Conservation (phyloP, 2,888 invertebrate species). For the Eledona agricola region DNA sequence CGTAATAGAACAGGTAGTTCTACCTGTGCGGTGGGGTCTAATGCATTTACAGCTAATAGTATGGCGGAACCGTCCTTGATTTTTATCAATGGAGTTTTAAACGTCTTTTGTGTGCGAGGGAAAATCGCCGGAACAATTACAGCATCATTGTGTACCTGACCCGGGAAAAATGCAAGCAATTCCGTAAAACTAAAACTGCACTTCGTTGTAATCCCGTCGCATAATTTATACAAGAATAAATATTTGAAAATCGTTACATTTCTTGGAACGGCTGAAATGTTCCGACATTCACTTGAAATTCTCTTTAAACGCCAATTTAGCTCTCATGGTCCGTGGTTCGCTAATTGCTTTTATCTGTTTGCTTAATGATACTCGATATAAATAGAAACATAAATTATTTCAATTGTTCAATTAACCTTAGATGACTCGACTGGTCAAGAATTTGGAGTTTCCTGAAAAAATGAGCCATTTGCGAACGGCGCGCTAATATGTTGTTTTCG, state of each 20-base stretch:
- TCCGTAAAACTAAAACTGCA: no score
- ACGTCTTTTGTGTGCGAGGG: conserved; percentile 24
- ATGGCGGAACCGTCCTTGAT: conserved; percentile 29
- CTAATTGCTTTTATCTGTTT: conserved; percentile 10
- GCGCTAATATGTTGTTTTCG: no score
- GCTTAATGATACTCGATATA: conserved; percentile 1
- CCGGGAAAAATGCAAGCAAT: no score
- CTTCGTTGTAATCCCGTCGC: no score
- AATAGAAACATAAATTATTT: conserved; percentile 11
- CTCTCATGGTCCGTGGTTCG: background rate
- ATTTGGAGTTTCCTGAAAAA: no score
- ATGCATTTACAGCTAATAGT: conserved; percentile 34
- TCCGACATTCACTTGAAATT: conserved; percentile 1
- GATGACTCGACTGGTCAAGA: no score
- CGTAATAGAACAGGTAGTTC: conserved; percentile 33
- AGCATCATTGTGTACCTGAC: conserved; percentile 25
- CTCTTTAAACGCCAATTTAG: background rate
- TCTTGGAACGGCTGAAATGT: background rate
- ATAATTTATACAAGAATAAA: conserved; percentile 3
- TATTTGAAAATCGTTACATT: conserved; percentile 4
- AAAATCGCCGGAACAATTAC: conserved; percentile 29
- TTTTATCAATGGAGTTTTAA: conserved; percentile 34
- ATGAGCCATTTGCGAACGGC: no score
- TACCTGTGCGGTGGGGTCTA: conserved; percentile 37
- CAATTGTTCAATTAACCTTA: conserved; percentile 22